Evolutionary conservation across 2,113 vertebrate genomes (phyloP).

Genomic region (Morone saxatilis): DNA sequence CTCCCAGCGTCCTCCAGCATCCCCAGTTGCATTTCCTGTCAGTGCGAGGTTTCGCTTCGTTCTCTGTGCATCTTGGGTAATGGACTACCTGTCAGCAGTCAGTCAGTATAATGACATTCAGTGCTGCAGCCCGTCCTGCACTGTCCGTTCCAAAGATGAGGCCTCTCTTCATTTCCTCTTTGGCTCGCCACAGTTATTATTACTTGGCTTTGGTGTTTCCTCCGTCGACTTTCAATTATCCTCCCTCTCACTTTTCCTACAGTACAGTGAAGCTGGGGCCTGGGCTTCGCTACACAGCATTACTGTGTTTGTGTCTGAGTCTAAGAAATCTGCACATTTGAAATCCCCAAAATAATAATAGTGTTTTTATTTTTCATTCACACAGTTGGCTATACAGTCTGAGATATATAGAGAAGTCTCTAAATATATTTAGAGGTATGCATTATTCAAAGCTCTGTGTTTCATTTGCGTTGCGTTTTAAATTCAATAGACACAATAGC

Average conservation of each 20-base stretch:
- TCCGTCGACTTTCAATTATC: conserved; percentile 76
- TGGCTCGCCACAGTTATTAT: conserved; percentile 70
- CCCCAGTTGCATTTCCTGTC: conserved; percentile 67
- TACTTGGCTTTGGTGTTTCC: conserved; percentile 71
- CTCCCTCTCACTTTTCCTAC: conserved; percentile 44
- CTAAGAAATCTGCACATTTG: conserved; percentile 26
- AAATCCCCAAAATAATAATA: conserved; percentile 24
- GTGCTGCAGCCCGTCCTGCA: conserved; percentile 47
- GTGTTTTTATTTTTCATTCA: conserved; percentile 29
- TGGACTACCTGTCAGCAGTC: conserved; percentile 77
- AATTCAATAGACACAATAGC: conserved; percentile 37
- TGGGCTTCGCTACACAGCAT: not conserved
- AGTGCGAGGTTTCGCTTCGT: conserved; percentile 40
- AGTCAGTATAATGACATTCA: conserved; percentile 78
- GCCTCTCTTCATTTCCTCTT: conserved; percentile 80
- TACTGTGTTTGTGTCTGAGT: conserved; percentile 9
- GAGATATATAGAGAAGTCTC: not conserved
- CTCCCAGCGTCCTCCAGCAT: conserved; percentile 30
- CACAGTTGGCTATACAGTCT: not conserved
- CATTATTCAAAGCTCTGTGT: conserved; percentile 2
- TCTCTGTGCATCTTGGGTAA: conserved; percentile 69
- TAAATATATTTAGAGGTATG: conserved; percentile 26
- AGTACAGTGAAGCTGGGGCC: not conserved
- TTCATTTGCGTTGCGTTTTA: conserved; percentile 30
- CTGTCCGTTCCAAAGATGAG: conserved; percentile 68